Evolutionary conservation across 2,797 vertebrate genomes (phyloP), one percentile per base, ranked within the genome.

Genomic region (Karalla daura): DNA sequence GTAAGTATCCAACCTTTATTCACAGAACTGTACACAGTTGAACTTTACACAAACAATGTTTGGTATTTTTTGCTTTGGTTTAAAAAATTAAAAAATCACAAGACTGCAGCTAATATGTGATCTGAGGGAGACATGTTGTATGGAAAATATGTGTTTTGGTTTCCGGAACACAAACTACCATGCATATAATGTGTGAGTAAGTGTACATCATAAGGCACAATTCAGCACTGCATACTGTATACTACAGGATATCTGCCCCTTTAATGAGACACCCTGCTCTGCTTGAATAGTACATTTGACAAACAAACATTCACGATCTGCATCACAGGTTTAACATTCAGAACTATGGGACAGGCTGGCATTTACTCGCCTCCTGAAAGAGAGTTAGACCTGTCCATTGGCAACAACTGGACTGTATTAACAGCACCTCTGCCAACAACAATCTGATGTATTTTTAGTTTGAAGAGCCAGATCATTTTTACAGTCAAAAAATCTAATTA

Each of bases 1-100:
- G 24, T 15, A 51, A 37, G 3, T 39, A 50, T 39, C 32, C 41
- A 47, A 73, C 13, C 43, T 85, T 88, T 84, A 89, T 89, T 89
- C 73, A 72, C 43, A 82, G 61, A 79, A 76, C 27, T 63, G 32
- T 74, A 70, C 36, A 79, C 9, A 46, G 41, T 62, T 45, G 46
- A 66, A 63, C 30, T 45, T 69, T 45, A 76, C 52, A 74, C 44
- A 76, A 40, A n/a, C n/a, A 45, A 43, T 14, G 50, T 81, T 80
- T 65, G 60, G 63, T 81, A 10, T 68, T 68, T n/a, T 65, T 55
- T 36, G 18, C 68, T 78, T 79, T 77, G 74, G 65, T 33, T n/a
- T n/a, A n/a, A n/a, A n/a, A n/a, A 62, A 33, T 51, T 51, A 28
- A 9, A 73, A 76, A 68, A 35, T 52, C 7, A 61, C 10, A 15